Evolutionary conservation across 2,797 vertebrate genomes (phyloP).

Genomic region (Phalanger gymnotis): DNA sequence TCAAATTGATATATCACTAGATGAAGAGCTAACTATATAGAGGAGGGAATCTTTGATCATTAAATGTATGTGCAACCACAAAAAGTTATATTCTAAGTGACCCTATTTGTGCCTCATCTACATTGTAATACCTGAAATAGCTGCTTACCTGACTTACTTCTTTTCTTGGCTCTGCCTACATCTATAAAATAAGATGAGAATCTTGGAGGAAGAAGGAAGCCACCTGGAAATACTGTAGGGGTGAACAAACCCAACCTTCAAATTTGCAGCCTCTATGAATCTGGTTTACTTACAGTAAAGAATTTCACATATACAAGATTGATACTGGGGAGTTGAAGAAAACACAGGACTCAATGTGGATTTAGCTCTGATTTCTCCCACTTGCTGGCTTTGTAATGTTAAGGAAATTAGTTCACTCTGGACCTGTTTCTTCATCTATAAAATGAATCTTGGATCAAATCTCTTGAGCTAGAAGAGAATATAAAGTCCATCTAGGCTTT

Average conservation of each 20-base stretch:
- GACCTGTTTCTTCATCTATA: not conserved
- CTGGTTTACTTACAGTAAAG: not conserved
- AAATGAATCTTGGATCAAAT: not conserved
- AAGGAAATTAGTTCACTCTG: not conserved
- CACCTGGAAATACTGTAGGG: not conserved
- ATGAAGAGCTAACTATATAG: not conserved
- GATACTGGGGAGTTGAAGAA: not conserved
- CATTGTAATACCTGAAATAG: not conserved
- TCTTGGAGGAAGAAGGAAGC: not conserved
- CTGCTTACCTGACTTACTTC: not conserved
- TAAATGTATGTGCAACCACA: not conserved
- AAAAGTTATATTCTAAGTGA: not conserved
- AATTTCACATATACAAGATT: not conserved
- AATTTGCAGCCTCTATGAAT: not conserved
- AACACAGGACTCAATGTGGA: not conserved
- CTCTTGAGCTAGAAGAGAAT: not conserved
- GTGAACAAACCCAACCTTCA: not conserved
- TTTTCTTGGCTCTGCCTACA: not conserved
- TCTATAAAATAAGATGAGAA: not conserved
- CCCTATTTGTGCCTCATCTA: not conserved
- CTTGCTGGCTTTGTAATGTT: not conserved
- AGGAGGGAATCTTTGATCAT: not conserved
- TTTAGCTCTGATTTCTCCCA: not conserved
- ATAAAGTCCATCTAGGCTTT: not conserved
- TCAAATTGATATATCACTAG: not conserved